Evolutionary conservation across 2,797 vertebrate genomes (phyloP).

Genomic region (Vespertilio murinus): DNA sequence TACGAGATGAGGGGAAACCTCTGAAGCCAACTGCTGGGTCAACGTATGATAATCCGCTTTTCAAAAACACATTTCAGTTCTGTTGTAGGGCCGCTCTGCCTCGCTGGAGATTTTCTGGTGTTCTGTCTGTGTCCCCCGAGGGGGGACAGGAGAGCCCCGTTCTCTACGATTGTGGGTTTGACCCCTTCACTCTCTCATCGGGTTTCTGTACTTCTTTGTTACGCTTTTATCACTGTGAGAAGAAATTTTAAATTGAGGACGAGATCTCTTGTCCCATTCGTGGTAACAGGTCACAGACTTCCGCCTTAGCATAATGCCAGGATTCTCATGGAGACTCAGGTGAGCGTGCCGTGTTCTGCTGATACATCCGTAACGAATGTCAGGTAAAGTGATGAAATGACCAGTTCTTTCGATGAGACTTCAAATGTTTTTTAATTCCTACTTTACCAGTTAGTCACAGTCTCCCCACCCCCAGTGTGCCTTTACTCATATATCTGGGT

Average conservation of each 20-base stretch:
- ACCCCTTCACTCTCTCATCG: background rate
- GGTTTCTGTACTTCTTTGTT: background rate
- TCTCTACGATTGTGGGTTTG: background rate
- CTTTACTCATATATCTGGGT: background rate
- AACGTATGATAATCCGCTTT: fast-evolving
- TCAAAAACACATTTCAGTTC: fast-evolving
- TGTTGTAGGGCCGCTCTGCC: fast-evolving
- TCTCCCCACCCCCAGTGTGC: too few species aligned
- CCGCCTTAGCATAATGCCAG: fast-evolving
- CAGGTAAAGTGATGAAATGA: background rate
- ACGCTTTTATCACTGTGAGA: background rate
- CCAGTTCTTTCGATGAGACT: background rate
- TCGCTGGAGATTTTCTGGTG: background rate
- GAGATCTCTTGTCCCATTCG: background rate
- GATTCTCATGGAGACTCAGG: background rate
- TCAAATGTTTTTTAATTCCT: fast-evolving
- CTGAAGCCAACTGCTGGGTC: background rate
- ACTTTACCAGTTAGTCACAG: background rate
- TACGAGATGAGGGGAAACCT: background rate
- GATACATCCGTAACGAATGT: background rate
- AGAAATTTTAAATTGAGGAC: background rate
- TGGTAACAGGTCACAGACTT: background rate
- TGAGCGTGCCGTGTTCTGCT: fast-evolving
- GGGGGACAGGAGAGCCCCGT: too few species aligned
- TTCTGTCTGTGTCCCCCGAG: background rate